These are phyloP conservation scores for Zaprionus africanus DNA, from an alignment of 1,140 invertebrate genomes.

Conservation along the genomic window DNA sequence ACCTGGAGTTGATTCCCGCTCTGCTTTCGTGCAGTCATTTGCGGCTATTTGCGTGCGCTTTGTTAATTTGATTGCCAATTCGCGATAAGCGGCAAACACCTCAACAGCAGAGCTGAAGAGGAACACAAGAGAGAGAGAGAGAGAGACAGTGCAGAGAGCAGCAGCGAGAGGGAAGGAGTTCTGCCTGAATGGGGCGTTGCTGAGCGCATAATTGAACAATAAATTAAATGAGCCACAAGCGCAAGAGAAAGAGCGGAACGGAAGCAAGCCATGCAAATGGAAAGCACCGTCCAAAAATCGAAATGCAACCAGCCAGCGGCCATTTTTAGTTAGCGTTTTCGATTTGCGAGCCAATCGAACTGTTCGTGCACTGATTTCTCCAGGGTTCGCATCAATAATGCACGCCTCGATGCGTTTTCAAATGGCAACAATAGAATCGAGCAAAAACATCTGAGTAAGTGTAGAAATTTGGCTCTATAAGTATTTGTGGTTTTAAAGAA, in stretches of 20 bases:
- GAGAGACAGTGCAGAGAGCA: no score
- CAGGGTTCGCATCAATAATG: slow-evolving; percentile 34
- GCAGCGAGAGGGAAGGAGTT: background rate
- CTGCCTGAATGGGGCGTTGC: slow-evolving; percentile 33
- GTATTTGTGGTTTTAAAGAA: background rate
- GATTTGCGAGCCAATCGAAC: slow-evolving; percentile 35
- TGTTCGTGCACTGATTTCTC: slow-evolving; percentile 23
- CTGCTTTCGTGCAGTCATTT: slow-evolving; percentile 60
- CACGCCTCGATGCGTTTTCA: slow-evolving; percentile 17
- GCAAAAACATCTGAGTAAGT: background rate
- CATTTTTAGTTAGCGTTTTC: slow-evolving; percentile 39
- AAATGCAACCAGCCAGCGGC: slow-evolving; percentile 50
- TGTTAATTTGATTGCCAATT: slow-evolving; percentile 74
- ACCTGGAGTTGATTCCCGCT: slow-evolving; percentile 28
- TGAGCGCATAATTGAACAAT: slow-evolving; percentile 74
- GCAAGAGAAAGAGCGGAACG: background rate
- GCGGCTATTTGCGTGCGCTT: slow-evolving; percentile 75
- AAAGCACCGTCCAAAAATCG: slow-evolving; percentile 16
- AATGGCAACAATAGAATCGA: background rate
- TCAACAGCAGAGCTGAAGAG: background rate
- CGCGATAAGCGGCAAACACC: slow-evolving; percentile 65
- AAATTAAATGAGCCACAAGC: slow-evolving; percentile 63
- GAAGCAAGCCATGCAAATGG: slow-evolving; percentile 4
- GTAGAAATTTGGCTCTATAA: background rate
- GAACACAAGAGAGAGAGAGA: background rate